Evolutionary conservation across 2,888 invertebrate species (phyloP), one percentile per base, ranked within the genome.

Genomic region (Timema podura): DNA sequence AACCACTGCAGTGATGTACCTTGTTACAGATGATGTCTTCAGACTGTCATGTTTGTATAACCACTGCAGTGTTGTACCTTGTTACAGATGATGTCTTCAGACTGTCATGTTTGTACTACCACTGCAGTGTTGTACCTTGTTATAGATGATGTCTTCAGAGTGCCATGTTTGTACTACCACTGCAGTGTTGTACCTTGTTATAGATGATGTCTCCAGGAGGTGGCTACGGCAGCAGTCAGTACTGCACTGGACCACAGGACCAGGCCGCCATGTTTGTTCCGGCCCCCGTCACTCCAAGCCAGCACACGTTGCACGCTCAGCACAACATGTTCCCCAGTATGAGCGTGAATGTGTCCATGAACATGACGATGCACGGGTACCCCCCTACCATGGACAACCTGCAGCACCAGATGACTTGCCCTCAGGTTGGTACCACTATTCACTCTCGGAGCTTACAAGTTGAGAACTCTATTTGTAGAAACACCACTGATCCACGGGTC

Each of bases 261-360:
- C 73, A 74, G 69, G 57, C 51, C 65, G 65, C 61, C 10, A 70
- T 72, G 70, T 69, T 70, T n/a, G 67, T 61, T 7, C 57, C 83
- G 80, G 6, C 81, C 8, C 76, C 9, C 1, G 30, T 30, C 30
- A 30, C 30, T 1, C 59, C 46, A 6, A 75, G 74, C 59, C 76
- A 77, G 64, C 75, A 75, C 45, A 71, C 76, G 45, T 75, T 76
- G 48, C 78, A 77, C 72, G 44, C 61, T 9, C 61, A 61, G 61
- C 74, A 77, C 44, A 77, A 77, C 72, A 69, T 73, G 74, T 93
- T 93, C 80, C 95, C 96, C 71, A 92, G 95, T 77, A 96, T 97
- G 96, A 95, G 94, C 78, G 96, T 97, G 75, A 97, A 97, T 79
- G 95, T 97, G 0, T 93, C 93, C 76, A 97, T 97, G 96, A 96